Percentiles rank a stretch among this genome's conserved stretches.
phyloP scores from a whole-genome alignment of 2,888 invertebrate species.

The Thalpophila matura region DNA sequence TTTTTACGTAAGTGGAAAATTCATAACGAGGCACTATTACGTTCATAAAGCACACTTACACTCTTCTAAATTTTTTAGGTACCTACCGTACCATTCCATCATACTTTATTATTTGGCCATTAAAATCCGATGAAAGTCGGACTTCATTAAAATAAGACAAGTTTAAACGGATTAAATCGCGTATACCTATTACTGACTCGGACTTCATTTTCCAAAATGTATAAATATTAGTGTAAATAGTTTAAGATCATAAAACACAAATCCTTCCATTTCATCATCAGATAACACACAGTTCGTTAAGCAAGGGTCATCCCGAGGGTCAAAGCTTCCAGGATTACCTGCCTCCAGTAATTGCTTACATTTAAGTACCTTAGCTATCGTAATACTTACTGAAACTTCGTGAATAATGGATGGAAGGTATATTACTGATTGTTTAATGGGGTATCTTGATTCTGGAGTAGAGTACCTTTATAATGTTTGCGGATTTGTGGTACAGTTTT shows the following conservation, averaged over 20 bases:
- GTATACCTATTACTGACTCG: too few relatives aligned
- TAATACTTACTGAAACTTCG: slow-evolving; percentile 56
- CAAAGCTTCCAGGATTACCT: slow-evolving; percentile 68
- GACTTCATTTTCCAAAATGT: too few relatives aligned
- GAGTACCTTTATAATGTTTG: not conserved
- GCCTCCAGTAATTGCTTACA: slow-evolving; percentile 77
- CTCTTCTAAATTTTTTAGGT: too few relatives aligned
- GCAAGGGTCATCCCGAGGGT: slow-evolving; percentile 84
- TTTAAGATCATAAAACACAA: slow-evolving; percentile 49
- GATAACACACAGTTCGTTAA: slow-evolving; percentile 78
- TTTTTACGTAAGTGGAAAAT: too few relatives aligned
- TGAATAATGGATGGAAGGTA: slow-evolving; percentile 53
- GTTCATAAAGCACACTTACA: too few relatives aligned
- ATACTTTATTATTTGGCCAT: too few relatives aligned
- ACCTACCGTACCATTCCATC: too few relatives aligned
- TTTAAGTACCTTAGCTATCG: slow-evolving; percentile 62
- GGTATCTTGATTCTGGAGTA: slow-evolving; percentile 21
- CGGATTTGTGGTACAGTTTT: too few relatives aligned
- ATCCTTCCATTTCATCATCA: slow-evolving; percentile 65
- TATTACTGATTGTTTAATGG: slow-evolving; percentile 54
- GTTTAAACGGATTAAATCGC: too few relatives aligned
- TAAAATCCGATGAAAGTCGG: too few relatives aligned
- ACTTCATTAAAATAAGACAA: too few relatives aligned
- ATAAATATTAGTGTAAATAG: slow-evolving; percentile 27
- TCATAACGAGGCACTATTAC: too few relatives aligned